These are phyloP conservation scores for Stratiomys singularior DNA, from an alignment of 2,888 invertebrate genomes.

Conservation along the genomic window DNA sequence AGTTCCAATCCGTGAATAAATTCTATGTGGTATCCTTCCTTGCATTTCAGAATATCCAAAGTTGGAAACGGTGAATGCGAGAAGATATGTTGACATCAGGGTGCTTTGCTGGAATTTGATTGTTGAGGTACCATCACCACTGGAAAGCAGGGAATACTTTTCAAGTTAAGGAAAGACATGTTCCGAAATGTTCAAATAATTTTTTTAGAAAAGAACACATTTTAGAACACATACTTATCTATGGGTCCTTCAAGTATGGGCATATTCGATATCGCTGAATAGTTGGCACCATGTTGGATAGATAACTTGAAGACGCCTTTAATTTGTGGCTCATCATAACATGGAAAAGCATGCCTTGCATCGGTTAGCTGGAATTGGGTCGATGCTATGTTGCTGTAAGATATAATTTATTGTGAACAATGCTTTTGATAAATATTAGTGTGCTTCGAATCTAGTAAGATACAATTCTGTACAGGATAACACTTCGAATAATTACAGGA, in stretches of 20 bases:
- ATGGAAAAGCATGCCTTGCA: slow-evolving; percentile 78
- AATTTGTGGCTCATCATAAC: slow-evolving; percentile 75
- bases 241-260: slow-evolving; percentile 54
- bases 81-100: slow-evolving; percentile 82
- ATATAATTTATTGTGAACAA: background rate
- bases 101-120: slow-evolving; percentile 68
- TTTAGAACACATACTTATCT: slow-evolving; percentile 45
- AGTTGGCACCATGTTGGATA: slow-evolving; percentile 58
- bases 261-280: slow-evolving; percentile 67
- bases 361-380: slow-evolving; percentile 76
- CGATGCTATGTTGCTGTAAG: slow-evolving; percentile 67
- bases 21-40: slow-evolving; percentile 61
- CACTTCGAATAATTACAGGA: no score
- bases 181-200: no score
- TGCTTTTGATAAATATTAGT: no score
- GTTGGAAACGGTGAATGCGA: slow-evolving; percentile 82
- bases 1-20: slow-evolving; percentile 57
- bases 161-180: background rate
- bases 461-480: no score
- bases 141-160: slow-evolving; percentile 53
- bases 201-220: no score
- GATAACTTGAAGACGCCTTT: slow-evolving; percentile 72
- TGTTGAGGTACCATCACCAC: slow-evolving; percentile 56
- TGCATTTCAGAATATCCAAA: slow-evolving; percentile 64
- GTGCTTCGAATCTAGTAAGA: no score